Conservation (phyloP, 2,797 vertebrate genomes). For the Hydrolagus colliei region DNA sequence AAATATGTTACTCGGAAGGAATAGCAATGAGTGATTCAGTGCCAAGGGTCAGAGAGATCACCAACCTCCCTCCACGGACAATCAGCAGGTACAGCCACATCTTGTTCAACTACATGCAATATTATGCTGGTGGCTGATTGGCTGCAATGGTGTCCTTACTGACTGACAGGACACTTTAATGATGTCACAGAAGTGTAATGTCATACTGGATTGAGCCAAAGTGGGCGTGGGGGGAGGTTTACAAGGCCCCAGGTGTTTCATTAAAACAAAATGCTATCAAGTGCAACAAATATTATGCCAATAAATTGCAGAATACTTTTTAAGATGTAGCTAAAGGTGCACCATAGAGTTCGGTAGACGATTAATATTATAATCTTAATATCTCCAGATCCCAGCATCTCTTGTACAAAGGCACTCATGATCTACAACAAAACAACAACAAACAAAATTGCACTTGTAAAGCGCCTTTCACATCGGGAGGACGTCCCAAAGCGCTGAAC, state of each 20-base stretch:
- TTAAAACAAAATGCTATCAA: not conserved
- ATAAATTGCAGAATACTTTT: not conserved
- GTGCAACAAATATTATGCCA: not conserved
- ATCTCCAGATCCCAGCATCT: too few relatives aligned
- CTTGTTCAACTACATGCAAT: not conserved
- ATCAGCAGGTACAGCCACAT: not conserved
- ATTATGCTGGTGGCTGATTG: not conserved
- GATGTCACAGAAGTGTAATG: not conserved
- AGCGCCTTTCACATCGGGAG: too few relatives aligned
- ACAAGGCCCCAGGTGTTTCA: not conserved
- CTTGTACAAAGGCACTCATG: too few relatives aligned
- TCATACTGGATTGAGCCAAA: conserved; percentile 14
- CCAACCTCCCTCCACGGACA: not conserved
- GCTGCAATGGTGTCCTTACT: not conserved
- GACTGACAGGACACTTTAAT: not conserved
- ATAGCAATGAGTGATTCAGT: not conserved
- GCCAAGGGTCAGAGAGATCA: not conserved
- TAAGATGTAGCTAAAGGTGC: too few relatives aligned
- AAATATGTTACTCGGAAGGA: not conserved
- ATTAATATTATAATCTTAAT: too few relatives aligned
- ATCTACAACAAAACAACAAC: too few relatives aligned
- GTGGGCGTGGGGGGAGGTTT: not conserved
- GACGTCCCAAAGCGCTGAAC: too few relatives aligned
- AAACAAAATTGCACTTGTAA: too few relatives aligned
- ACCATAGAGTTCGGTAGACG: too few relatives aligned